These are phyloP conservation scores for Parapristionchus giblindavisi DNA, from an alignment of 2,888 invertebrate genomes.

Conservation along the genomic window DNA sequence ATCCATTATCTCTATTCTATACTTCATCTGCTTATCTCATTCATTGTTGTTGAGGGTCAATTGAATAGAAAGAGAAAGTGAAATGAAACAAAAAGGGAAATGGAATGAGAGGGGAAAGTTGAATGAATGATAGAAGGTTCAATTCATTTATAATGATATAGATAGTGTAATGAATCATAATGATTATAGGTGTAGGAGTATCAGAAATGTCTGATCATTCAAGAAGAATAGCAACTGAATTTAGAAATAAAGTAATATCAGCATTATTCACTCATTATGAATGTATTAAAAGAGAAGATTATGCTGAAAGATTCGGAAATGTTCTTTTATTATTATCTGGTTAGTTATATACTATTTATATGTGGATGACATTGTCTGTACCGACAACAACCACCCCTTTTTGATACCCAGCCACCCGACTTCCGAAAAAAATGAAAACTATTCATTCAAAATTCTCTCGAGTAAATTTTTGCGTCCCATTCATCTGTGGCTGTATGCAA, in stretches of 20 bases:
- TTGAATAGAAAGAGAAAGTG: conserved; percentile 6
- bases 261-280: conserved; percentile 63
- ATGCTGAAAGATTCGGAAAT: conserved; percentile 63
- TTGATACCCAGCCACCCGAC: too few species aligned
- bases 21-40: conserved; percentile 13
- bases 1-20: too few species aligned
- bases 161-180: background rate
- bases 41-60: conserved; percentile 16
- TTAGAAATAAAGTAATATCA: conserved; percentile 58
- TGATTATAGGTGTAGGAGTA: conserved; percentile 44
- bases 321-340: conserved; percentile 57
- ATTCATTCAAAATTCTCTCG: too few species aligned
- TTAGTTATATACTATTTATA: background rate
- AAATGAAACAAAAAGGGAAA: background rate
- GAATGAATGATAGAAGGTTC: background rate
- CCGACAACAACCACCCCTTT: too few species aligned
- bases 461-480: too few species aligned
- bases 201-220: conserved; percentile 54
- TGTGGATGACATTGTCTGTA: background rate
- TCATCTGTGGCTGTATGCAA: too few species aligned
- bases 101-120: background rate
- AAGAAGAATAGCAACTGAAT: conserved; percentile 46
- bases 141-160: background rate
- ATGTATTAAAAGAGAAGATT: conserved; percentile 44
- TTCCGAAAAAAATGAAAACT: too few species aligned